A percentile compares a stretch with the other conserved stretches of the same genome.
Evolutionary conservation across 2,113 vertebrate species (phyloP).

Genomic region (Oostethus manadensis): DNA sequence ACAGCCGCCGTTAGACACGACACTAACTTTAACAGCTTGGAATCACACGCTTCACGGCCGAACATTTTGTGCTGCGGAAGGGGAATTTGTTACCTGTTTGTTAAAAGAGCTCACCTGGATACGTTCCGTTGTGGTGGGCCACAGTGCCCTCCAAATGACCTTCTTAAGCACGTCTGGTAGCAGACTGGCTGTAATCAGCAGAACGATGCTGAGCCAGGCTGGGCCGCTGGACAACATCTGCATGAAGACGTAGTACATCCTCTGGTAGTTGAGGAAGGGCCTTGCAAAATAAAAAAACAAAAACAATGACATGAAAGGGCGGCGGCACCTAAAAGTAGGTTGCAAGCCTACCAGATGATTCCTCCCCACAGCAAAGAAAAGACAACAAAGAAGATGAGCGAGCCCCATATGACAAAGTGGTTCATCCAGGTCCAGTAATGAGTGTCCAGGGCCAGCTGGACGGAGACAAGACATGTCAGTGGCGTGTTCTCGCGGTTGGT

Average conservation of each 20-base stretch:
- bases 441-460: conserved; percentile 91
- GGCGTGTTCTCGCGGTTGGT: not conserved
- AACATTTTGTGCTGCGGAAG: not conserved
- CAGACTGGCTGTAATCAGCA: conserved; percentile 87
- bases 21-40: not conserved
- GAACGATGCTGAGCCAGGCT: conserved; percentile 89
- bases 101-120: conserved; percentile 78
- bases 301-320: not conserved
- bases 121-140: conserved; percentile 89
- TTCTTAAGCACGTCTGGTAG: conserved; percentile 94
- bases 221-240: conserved; percentile 95
- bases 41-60: not conserved
- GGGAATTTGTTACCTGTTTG: not conserved
- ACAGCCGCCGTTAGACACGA: conserved; percentile 15
- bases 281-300: conserved; percentile 51
- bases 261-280: conserved; percentile 97
- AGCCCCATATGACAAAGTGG: conserved; percentile 98
- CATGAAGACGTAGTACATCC: conserved; percentile 98
- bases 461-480: conserved; percentile 11
- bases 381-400: conserved; percentile 88
- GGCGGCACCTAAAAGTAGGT: not conserved
- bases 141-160: conserved; percentile 84
- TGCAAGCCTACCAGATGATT: conserved; percentile 83
- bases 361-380: conserved; percentile 98
- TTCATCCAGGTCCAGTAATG: conserved; percentile 99